Evolutionary conservation across 2,113 vertebrate genomes (phyloP), one percentile per base, ranked within the genome.

Genomic region (Bos javanicus): DNA sequence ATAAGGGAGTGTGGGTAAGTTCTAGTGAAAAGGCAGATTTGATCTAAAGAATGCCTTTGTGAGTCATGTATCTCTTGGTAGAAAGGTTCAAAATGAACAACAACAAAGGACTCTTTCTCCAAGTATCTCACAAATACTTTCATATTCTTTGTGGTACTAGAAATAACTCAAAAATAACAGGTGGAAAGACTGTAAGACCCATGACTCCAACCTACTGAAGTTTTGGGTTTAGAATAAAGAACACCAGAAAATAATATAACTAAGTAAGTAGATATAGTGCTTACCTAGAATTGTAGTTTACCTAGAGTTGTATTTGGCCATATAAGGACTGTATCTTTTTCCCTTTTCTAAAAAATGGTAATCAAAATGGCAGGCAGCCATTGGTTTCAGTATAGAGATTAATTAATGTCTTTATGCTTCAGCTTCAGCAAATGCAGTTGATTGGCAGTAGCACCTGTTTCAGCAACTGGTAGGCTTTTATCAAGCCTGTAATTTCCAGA

Each of bases 371-470:
- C 97, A 98, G 71, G 74, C 50, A 0, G 97, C 98, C 98, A 97
- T 96, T 94, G 96, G 96, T 98, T 98, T 98, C 97, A 97, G 97
- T 98, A 97, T 95, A 96, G 98, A 99, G 98, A 99, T 99, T 98
- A 99, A 98, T 99, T 99, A 98, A 98, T 98, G 98, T 99, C 97
- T 98, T 97, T 90, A 98, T 98, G n/a, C n/a, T 39, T 71, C 67
- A 39, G 57, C 97, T 98, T 97, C 96, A 98, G 98, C 98, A 99
- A 98, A 98, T 98, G 98, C 95, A 98, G 87, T 98, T 99, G 99
- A 99, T 99, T 99, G 99, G 99, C 99, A 99, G 97, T 95, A 99
- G 98, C 99, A 99, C 98, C 98, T 99, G 99, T 98, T 97, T 98
- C 96, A 99, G 98, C 99, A 99, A 99, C 99, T 99, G 99, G 97